A percentile compares a stretch with the other conserved stretches of the same genome.
phyloP scores from a whole-genome alignment of 1,140 invertebrate species.

The Heliconius nattereri region DNA sequence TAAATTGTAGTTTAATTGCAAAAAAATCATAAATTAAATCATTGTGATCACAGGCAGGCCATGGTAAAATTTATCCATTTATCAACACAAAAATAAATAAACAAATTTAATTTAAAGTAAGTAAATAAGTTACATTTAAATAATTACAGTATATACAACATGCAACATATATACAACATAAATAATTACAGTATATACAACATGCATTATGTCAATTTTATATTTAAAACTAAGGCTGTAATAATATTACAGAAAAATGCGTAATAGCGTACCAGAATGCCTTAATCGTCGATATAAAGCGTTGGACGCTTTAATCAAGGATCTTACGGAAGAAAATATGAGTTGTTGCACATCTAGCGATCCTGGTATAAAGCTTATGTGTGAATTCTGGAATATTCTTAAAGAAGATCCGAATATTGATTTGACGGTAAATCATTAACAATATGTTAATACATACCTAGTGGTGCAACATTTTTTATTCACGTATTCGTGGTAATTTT shows the following conservation, averaged over 20 bases:
- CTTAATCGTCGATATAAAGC: conserved; percentile 57
- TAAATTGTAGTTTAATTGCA: conserved; percentile 19
- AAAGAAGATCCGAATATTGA: conserved; percentile 64
- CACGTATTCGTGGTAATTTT: too few relatives aligned
- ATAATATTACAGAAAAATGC: conserved; percentile 46
- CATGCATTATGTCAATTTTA: background rate
- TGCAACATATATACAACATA: too few relatives aligned
- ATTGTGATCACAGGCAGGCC: conserved; percentile 13
- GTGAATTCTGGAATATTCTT: conserved; percentile 70
- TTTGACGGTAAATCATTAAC: conserved; percentile 45
- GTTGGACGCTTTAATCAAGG: conserved; percentile 58
- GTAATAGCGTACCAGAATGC: conserved; percentile 58
- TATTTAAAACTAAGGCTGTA: background rate
- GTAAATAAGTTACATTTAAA: too few relatives aligned
- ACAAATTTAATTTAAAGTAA: background rate
- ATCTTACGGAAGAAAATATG: conserved; percentile 35
- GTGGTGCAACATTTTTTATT: too few relatives aligned
- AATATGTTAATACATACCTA: background rate
- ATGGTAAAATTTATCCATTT: conserved; percentile 12
- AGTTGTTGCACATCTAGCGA: conserved; percentile 36
- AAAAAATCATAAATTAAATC: background rate
- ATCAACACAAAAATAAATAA: background rate
- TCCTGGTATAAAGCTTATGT: conserved; percentile 60
- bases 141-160: too few relatives aligned
- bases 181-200: too few relatives aligned